Percentiles rank a stretch among this genome's conserved stretches.
Conservation (phyloP, 2,113 vertebrate species). For the Ammodytes dubius region DNA sequence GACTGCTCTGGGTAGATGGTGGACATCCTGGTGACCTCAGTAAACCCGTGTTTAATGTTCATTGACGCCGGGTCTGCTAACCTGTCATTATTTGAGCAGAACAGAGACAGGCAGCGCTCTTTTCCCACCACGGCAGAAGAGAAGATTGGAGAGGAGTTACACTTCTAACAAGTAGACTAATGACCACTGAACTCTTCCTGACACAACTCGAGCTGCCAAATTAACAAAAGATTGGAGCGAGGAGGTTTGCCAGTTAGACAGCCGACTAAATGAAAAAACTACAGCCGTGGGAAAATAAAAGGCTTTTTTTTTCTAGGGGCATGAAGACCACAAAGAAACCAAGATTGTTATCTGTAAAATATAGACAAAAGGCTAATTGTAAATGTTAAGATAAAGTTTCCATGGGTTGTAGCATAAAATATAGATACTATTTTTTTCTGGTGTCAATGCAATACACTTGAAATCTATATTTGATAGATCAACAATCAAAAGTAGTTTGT, state of each 20-base stretch:
- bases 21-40: constrained; percentile 31
- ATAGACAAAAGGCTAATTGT: neutral
- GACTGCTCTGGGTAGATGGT: constrained; percentile 11
- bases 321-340: constrained; percentile 1
- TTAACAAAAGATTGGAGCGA: constrained; percentile 49
- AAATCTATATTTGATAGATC: neutral
- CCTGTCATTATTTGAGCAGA: constrained; percentile 65
- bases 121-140: constrained; percentile 25
- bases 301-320: neutral
- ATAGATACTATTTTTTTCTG: neutral
- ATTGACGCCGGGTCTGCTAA: constrained; percentile 50
- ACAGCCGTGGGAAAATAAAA: constrained; percentile 41
- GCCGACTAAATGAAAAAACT: constrained; percentile 34
- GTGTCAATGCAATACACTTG: neutral
- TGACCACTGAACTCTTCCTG: constrained; percentile 59
- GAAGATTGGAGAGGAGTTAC: constrained; percentile 51
- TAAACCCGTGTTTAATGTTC: constrained; percentile 39
- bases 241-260: constrained; percentile 45
- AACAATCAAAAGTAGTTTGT: too few species aligned
- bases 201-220: constrained; percentile 36
- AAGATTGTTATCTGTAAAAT: constrained; percentile 10
- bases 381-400: constrained; percentile 9
- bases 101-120: constrained; percentile 36
- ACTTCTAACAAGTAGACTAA: constrained; percentile 55
- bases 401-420: neutral